Conservation (phyloP, 2,797 vertebrate species). For the Acipenser ruthenus region DNA sequence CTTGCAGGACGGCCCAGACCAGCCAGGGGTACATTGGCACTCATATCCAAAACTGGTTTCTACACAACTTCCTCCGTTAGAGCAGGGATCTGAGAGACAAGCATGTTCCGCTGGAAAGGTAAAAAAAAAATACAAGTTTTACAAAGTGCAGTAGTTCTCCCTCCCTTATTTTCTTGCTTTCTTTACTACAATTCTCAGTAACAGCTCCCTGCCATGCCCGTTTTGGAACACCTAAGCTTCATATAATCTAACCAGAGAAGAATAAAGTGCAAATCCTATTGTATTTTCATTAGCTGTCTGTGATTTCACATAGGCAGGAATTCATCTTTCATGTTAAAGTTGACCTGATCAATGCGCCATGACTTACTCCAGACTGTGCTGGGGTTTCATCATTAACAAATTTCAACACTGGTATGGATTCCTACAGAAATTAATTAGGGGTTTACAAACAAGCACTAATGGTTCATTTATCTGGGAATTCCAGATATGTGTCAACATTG, state of each 20-base stretch:
- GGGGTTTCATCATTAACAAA: too few relatives aligned
- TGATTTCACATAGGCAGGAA: slow-evolving; percentile 44
- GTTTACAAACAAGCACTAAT: too few relatives aligned
- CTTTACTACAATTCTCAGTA: too few relatives aligned
- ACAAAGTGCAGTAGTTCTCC: background rate
- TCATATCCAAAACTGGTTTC: slow-evolving; percentile 87
- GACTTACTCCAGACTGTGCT: slow-evolving; percentile 40
- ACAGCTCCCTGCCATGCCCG: background rate
- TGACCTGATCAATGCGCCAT: slow-evolving; percentile 46
- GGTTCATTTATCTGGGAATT: too few relatives aligned
- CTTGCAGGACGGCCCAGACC: slow-evolving; percentile 83
- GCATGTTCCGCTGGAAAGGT: slow-evolving; percentile 78
- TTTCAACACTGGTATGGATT: too few relatives aligned
- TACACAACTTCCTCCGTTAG: slow-evolving; percentile 81
- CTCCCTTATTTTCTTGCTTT: background rate
- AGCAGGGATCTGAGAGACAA: slow-evolving; percentile 91
- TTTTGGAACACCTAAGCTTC: slow-evolving; percentile 27
- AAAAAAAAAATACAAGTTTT: too few relatives aligned
- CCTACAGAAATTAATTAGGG: too few relatives aligned
- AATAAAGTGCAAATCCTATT: slow-evolving; percentile 7
- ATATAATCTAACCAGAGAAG: slow-evolving; percentile 1
- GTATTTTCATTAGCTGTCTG: slow-evolving; percentile 34
- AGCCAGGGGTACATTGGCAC: slow-evolving; percentile 81
- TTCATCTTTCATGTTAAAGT: slow-evolving; percentile 46
- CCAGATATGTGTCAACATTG: too few relatives aligned